Evolutionary conservation across 2,113 vertebrate genomes (phyloP).

Genomic region (Tichodroma muraria): DNA sequence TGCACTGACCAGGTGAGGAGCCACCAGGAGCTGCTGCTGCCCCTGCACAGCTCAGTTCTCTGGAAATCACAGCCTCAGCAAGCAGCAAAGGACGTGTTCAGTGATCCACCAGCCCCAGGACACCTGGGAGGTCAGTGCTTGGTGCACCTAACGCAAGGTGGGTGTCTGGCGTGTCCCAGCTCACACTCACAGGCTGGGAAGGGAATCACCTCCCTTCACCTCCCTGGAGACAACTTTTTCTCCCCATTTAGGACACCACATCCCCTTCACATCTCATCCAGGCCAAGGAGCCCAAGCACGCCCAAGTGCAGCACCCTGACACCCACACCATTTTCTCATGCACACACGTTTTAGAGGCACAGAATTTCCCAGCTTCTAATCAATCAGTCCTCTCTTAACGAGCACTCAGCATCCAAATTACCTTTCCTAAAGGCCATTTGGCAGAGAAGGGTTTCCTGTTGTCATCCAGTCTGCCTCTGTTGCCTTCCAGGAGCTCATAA

Average conservation of each 20-base stretch:
- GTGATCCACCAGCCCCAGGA: background rate
- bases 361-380: background rate
- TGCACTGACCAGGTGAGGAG: background rate
- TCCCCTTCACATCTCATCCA: background rate
- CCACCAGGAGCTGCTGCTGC: background rate
- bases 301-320: background rate
- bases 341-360: fast-evolving
- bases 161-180: fast-evolving
- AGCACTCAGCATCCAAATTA: constrained; percentile 6
- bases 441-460: background rate
- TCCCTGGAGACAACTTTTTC: background rate
- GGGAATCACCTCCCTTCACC: background rate
- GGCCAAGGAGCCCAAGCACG: background rate
- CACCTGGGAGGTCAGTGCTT: background rate
- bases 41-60: background rate
- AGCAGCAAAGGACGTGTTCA: fast-evolving
- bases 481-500: constrained; percentile 48
- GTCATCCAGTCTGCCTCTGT: constrained; percentile 32
- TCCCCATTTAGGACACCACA: background rate
- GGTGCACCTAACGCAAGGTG: background rate
- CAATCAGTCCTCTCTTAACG: background rate
- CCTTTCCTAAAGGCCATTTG: constrained; percentile 5
- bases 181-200: background rate
- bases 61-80: background rate
- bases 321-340: background rate